phyloP scores from a whole-genome alignment of 2,113 vertebrate genomes.

The Amphiprion ocellaris region DNA sequence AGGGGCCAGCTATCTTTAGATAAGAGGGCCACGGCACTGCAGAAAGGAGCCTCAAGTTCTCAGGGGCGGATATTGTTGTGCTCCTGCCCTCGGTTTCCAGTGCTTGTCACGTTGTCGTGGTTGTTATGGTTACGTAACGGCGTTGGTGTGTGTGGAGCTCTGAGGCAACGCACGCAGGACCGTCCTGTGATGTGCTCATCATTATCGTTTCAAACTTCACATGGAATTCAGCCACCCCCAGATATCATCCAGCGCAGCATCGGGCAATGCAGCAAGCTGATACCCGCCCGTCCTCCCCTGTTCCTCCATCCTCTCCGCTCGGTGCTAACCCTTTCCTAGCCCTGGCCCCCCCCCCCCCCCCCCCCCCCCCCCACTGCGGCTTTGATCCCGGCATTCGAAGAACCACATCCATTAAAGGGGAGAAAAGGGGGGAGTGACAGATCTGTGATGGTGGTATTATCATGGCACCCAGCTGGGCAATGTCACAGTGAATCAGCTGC shows the following conservation, averaged over 20 bases:
- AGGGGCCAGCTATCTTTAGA: constrained; percentile 45
- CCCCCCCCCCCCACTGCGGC: constrained; percentile 45
- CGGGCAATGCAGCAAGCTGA: constrained; percentile 49
- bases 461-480: constrained; percentile 45
- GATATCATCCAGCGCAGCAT: constrained; percentile 15
- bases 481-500: constrained; percentile 48
- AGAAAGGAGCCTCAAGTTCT: constrained; percentile 44
- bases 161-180: constrained; percentile 17
- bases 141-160: constrained; percentile 47
- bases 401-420: constrained; percentile 41
- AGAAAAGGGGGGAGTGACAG: constrained; percentile 35
- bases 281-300: constrained; percentile 6
- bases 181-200: constrained; percentile 33
- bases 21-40: constrained; percentile 26
- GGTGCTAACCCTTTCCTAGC: constrained; percentile 61
- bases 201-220: background rate
- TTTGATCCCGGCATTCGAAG: constrained; percentile 68
- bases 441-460: constrained; percentile 48
- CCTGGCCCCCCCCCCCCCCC: constrained; percentile 34
- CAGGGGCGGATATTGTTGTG: constrained; percentile 23
- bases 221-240: background rate
- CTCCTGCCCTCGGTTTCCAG: constrained; percentile 38
- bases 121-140: constrained; percentile 73
- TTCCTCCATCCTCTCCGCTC: constrained; percentile 18
- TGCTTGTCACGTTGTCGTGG: constrained; percentile 60